Percentiles rank a stretch among this genome's conserved stretches.
Conservation (phyloP, 2,797 vertebrate species). For the Phataginus tetradactyla region DNA sequence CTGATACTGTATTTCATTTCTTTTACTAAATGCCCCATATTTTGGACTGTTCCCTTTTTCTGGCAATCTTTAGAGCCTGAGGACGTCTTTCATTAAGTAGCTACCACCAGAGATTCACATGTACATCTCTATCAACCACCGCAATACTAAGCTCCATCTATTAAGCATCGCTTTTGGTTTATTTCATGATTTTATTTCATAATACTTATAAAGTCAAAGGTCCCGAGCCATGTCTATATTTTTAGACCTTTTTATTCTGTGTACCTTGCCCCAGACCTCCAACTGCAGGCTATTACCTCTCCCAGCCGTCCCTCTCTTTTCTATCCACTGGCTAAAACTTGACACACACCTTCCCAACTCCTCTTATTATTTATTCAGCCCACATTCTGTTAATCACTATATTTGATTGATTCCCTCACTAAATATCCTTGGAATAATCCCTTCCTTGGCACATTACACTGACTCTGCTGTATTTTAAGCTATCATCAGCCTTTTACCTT, state of each 20-base stretch:
- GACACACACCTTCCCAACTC: background rate
- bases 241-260: background rate
- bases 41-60: background rate
- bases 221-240: background rate
- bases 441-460: background rate
- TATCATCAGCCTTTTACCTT: background rate
- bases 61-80: background rate
- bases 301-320: background rate
- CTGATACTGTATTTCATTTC: background rate
- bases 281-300: background rate
- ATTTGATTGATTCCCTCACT: background rate
- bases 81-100: background rate
- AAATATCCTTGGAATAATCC: background rate
- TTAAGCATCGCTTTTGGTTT: background rate
- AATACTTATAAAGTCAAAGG: background rate
- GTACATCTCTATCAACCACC: background rate
- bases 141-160: background rate
- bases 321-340: background rate
- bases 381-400: background rate
- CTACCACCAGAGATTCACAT: background rate
- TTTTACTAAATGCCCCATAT: background rate
- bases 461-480: background rate
- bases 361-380: background rate
- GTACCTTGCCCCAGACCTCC: background rate
- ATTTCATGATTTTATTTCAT: background rate